Evolutionary conservation across 2,797 vertebrate species (phyloP).

Genomic region (Staurois parvus): DNA sequence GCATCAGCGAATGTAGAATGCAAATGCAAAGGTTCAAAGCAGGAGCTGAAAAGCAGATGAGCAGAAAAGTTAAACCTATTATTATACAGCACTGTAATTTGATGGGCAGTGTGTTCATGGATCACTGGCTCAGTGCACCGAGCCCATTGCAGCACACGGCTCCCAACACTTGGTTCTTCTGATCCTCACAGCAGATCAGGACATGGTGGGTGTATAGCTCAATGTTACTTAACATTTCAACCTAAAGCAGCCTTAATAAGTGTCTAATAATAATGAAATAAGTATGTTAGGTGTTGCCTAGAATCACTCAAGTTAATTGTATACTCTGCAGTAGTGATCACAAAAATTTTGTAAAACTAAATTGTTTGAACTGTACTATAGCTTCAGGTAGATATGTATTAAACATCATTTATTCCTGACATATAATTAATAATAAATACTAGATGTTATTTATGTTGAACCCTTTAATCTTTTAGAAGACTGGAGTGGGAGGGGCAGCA

Average conservation of each 20-base stretch:
- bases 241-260: slow-evolving; percentile 67
- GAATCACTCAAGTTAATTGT: slow-evolving; percentile 20
- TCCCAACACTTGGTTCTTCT: slow-evolving; percentile 65
- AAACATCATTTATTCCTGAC: too few species aligned
- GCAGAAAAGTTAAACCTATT: slow-evolving; percentile 89
- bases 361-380: too few species aligned
- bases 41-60: slow-evolving; percentile 85
- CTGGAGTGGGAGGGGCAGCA: too few species aligned
- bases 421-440: too few species aligned
- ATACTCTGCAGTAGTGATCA: background rate
- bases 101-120: slow-evolving; percentile 82
- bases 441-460: too few species aligned
- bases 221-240: slow-evolving; percentile 81
- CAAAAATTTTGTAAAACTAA: background rate
- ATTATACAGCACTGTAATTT: slow-evolving; percentile 88
- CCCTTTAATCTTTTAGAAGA: too few species aligned
- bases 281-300: slow-evolving; percentile 74
- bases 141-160: slow-evolving; percentile 63
- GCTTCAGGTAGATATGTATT: too few species aligned
- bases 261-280: slow-evolving; percentile 72
- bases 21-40: slow-evolving; percentile 81
- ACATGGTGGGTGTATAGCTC: slow-evolving; percentile 68
- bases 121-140: slow-evolving; percentile 68
- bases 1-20: slow-evolving; percentile 78
- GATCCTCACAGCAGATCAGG: slow-evolving; percentile 73